These are phyloP conservation scores for Rhinogobio ventralis DNA, from an alignment of 2,797 vertebrate species.

Conservation along the genomic window DNA sequence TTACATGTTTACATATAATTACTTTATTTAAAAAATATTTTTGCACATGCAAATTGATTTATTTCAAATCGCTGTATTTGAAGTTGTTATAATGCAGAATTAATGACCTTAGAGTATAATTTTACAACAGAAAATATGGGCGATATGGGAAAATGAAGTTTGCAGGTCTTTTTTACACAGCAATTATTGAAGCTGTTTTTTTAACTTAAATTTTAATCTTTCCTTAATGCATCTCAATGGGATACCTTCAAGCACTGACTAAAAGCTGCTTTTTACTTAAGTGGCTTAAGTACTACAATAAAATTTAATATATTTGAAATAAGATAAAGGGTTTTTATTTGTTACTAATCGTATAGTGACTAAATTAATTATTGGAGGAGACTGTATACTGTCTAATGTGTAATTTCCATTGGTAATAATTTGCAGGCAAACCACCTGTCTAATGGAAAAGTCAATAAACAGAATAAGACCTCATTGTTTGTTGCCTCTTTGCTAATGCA, in stretches of 20 bases:
- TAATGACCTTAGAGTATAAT: not conserved
- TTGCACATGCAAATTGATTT: slow-evolving; percentile 12
- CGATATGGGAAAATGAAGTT: not conserved
- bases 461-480: slow-evolving; percentile 6
- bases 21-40: slow-evolving; percentile 45
- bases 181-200: not conserved
- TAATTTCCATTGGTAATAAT: slow-evolving; percentile 28
- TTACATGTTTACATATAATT: slow-evolving; percentile 43
- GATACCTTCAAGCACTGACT: slow-evolving; percentile 24
- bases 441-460: slow-evolving; percentile 47
- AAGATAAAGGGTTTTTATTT: not conserved
- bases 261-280: slow-evolving; percentile 11
- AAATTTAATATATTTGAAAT: slow-evolving; percentile 2
- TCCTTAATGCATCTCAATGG: not conserved
- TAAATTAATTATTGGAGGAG: not conserved
- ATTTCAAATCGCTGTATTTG: slow-evolving; percentile 9
- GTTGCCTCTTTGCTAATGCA: slow-evolving; percentile 7
- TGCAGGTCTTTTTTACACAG: slow-evolving; percentile 29
- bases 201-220: not conserved
- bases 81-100: not conserved
- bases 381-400: not conserved
- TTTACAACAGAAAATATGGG: not conserved
- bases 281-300: slow-evolving; percentile 1
- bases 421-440: slow-evolving; percentile 20
- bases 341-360: not conserved